Evolutionary conservation across 2,888 invertebrate genomes (phyloP).

Genomic region (Diarsia mendica): DNA sequence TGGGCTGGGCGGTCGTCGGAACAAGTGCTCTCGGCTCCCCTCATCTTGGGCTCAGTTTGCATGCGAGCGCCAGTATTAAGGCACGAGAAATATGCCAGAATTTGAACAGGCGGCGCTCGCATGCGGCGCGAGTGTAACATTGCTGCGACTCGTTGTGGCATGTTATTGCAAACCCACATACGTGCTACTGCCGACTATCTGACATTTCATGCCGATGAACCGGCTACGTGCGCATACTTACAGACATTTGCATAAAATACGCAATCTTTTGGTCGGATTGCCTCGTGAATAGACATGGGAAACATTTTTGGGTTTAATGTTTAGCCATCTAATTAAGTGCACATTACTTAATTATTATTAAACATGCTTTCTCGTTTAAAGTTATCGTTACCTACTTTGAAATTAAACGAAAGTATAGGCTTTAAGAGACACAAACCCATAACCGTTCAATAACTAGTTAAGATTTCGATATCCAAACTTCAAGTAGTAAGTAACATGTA

Average conservation of each 20-base stretch:
- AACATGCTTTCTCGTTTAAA: neutral
- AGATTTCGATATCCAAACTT: neutral
- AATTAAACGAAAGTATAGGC: neutral
- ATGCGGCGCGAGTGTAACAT: slow-evolving; percentile 87
- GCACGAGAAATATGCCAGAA: slow-evolving; percentile 87
- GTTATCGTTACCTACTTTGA: neutral
- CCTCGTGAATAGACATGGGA: slow-evolving; percentile 64
- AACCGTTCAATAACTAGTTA: neutral
- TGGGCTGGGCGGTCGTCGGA: slow-evolving; percentile 64
- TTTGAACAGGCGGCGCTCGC: slow-evolving; percentile 85
- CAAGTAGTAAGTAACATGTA: neutral
- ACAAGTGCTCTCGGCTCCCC: slow-evolving; percentile 71
- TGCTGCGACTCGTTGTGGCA: slow-evolving; percentile 88
- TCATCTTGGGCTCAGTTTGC: slow-evolving; percentile 75
- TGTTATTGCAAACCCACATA: slow-evolving; percentile 90
- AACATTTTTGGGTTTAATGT: slow-evolving; percentile 55
- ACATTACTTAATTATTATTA: slow-evolving; percentile 1
- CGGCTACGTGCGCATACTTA: slow-evolving; percentile 83
- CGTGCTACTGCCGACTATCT: slow-evolving; percentile 86
- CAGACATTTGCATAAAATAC: slow-evolving; percentile 79
- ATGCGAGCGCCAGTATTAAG: slow-evolving; percentile 74
- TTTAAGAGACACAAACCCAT: neutral
- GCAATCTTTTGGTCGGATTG: slow-evolving; percentile 73
- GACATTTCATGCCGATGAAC: slow-evolving; percentile 90
- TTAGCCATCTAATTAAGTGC: slow-evolving; percentile 12